Conservation (phyloP, 2,888 invertebrate species). For the Drosophila helvetica region DNA sequence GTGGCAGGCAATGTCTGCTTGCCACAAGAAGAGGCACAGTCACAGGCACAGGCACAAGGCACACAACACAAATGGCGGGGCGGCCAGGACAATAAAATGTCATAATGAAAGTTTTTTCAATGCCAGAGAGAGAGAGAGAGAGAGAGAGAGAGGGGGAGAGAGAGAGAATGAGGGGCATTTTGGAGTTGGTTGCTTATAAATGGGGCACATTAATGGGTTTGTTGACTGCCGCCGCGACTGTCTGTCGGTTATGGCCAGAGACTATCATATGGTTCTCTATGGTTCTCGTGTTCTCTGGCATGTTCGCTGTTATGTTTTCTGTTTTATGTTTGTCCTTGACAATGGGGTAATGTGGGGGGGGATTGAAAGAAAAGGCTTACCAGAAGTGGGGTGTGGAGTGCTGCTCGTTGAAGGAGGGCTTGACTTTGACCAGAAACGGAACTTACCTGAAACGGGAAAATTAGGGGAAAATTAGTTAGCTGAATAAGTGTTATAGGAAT, state of each 20-base stretch:
- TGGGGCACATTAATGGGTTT: conserved; percentile 74
- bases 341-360: conserved; percentile 19
- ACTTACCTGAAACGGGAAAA: conserved; percentile 57
- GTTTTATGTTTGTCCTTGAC: conserved; percentile 39
- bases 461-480: background rate
- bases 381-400: background rate
- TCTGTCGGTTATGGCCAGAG: conserved; percentile 43
- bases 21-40: conserved; percentile 50
- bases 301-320: background rate
- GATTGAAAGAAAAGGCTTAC: conserved; percentile 36
- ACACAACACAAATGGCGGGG: conserved; percentile 33
- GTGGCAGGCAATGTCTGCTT: conserved; percentile 6
- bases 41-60: too few species aligned
- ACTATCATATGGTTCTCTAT: conserved; percentile 11
- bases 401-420: background rate
- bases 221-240: conserved; percentile 64
- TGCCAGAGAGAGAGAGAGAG: conserved; percentile 19
- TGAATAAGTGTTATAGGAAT: too few species aligned
- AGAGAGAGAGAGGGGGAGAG: background rate
- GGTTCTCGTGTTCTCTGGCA: conserved; percentile 9
- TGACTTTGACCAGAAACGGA: conserved; percentile 5
- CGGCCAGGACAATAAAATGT: conserved; percentile 72
- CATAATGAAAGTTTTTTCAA: conserved; percentile 73
- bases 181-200: conserved; percentile 57
- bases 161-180: conserved; percentile 22